Evolutionary conservation across 2,888 invertebrate genomes (phyloP), one percentile per base, ranked within the genome.

Genomic region (Parnassius smintheus): DNA sequence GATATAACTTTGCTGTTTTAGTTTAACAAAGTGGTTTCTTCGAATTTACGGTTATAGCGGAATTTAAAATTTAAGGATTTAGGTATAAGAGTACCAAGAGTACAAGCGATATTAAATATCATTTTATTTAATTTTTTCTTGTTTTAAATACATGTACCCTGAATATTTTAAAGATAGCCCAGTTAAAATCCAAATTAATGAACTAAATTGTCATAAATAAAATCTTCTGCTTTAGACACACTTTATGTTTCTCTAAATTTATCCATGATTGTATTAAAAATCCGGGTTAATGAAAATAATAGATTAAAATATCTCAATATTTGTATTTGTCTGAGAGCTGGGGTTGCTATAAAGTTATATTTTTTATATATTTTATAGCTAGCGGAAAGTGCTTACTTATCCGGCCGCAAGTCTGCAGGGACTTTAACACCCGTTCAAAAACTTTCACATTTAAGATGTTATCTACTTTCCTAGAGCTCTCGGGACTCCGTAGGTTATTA

Each of bases 381-480:
- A 51, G 41, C 49, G 50, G 53, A 73, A 71, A 72, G 70, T 70
- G 56, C 51, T 56, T 56, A 69, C 67, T 65, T 59, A 67, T 64
- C 69, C 66, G 49, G 59, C 59, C 66, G 49, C 48, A 18, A 25
- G 70, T 71, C 82, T 76, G 67, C 65, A 56, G 82, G 83, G 81
- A 81, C 75, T 70, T 60, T 66, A 69, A 62, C 68, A 66, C 65
- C 68, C 73, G 73, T 73, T 75, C 71, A 70, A 77, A 85, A 88
- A 88, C 85, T 86, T 87, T 76, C 78, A 80, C 86, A 82, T 86
- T 86, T 81, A 82, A 84, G 84, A 85, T 78, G 75, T 86, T 83
- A 82, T 79, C 79, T 82, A 80, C 82, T 82, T 82, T 80, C 71
- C 70, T 70, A 68, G 70, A 60, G 76, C 78, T 77, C 61, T 52